Percentiles rank a stretch among this genome's conserved stretches.
Conservation (phyloP, 2,888 invertebrate species). For the Melinaea marsaeus region DNA sequence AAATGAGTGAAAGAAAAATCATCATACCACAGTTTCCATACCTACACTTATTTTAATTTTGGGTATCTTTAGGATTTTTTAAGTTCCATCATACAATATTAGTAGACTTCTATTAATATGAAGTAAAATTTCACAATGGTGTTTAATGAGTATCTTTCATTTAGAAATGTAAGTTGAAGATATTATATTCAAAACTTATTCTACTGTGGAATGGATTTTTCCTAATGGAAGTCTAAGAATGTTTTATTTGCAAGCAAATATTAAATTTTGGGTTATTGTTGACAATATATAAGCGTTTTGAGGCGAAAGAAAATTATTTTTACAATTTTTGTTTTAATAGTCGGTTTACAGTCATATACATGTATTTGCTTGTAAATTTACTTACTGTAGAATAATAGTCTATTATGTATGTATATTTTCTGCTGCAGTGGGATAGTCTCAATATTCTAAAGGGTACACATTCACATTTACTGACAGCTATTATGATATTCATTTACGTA, state of each 20-base stretch:
- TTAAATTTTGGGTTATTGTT: neutral
- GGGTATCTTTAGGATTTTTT: slow-evolving; percentile 3
- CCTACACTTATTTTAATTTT: slow-evolving; percentile 14
- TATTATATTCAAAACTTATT: neutral
- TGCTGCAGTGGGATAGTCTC: neutral
- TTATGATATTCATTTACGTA: slow-evolving; percentile 34
- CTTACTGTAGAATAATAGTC: neutral
- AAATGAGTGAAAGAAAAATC: slow-evolving; percentile 24
- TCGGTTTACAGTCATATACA: no score
- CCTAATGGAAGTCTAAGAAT: slow-evolving; percentile 8
- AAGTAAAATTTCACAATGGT: neutral
- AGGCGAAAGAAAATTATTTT: neutral
- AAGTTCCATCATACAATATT: slow-evolving; percentile 13
- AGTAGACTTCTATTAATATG: neutral
- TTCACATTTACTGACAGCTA: slow-evolving; percentile 25
- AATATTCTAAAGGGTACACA: slow-evolving; percentile 14
- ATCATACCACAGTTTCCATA: slow-evolving; percentile 15
- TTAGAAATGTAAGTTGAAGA: neutral
- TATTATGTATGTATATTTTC: neutral
- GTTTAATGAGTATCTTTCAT: neutral
- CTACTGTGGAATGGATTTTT: neutral
- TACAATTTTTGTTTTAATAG: neutral
- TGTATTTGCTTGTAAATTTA: slow-evolving; percentile 3
- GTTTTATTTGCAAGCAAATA: slow-evolving; percentile 18
- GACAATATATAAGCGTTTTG: neutral